Evolutionary conservation across 2,888 invertebrate species (phyloP).

Genomic region (Pedicia rivosa): DNA sequence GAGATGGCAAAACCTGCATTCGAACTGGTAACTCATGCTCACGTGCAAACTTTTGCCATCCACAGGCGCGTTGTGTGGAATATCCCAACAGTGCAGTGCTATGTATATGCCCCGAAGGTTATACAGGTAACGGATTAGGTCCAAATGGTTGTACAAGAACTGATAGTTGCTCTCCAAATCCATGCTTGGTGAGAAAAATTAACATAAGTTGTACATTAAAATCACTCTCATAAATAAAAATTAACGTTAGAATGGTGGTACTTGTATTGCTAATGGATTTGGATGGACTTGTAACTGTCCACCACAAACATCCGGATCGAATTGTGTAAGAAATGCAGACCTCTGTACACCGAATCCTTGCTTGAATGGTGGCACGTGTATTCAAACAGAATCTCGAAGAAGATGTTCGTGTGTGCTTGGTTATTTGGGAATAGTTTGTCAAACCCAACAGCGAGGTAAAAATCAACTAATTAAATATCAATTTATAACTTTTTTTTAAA

Average conservation of each 20-base stretch:
- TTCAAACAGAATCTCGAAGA: conserved; percentile 8
- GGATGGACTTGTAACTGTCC: conserved; percentile 21
- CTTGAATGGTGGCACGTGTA: conserved; percentile 63
- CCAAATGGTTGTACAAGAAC: conserved; percentile 59
- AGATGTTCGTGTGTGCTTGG: conserved; percentile 50
- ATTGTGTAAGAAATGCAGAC: conserved; percentile 42
- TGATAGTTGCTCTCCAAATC: conserved; percentile 38
- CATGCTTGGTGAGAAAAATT: conserved; percentile 35
- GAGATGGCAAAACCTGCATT: conserved; percentile 61
- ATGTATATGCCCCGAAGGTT: conserved; percentile 66
- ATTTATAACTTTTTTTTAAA: too few species aligned
- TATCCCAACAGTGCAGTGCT: conserved; percentile 44
- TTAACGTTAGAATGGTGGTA: conserved; percentile 35
- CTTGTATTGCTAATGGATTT: conserved; percentile 19
- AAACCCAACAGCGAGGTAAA: conserved; percentile 34
- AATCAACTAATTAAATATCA: too few species aligned
- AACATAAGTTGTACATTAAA: too few species aligned
- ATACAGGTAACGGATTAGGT: conserved; percentile 65
- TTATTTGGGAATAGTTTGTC: conserved; percentile 51
- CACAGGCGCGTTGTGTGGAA: conserved; percentile 59
- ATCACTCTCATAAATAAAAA: not conserved
- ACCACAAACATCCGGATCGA: conserved; percentile 30
- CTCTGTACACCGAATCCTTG: conserved; percentile 62
- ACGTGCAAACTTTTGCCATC: conserved; percentile 47
- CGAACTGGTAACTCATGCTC: conserved; percentile 19